phyloP scores from a whole-genome alignment of 2,888 invertebrate genomes.

The Acrobasis repandana region DNA sequence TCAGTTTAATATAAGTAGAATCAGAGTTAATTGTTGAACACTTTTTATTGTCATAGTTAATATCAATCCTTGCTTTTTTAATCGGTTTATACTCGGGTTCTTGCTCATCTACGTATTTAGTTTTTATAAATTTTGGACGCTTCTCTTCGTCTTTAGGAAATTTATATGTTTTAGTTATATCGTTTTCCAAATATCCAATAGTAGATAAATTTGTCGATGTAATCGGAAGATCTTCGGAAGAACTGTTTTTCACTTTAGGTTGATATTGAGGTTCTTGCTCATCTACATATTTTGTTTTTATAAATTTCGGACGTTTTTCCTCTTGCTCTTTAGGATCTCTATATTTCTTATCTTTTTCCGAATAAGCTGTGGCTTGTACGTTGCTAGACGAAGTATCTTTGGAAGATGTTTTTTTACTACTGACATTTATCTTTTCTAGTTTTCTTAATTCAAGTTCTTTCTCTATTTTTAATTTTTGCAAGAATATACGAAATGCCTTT shows the following conservation, averaged over 20 bases:
- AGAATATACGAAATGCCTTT: neutral
- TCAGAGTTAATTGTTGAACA: neutral
- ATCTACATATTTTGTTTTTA: neutral
- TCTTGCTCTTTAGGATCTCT: constrained; percentile 2
- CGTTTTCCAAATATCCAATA: too few species aligned
- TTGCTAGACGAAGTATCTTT: neutral
- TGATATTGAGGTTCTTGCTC: neutral
- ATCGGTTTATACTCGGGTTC: neutral
- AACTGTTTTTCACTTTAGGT: constrained; percentile 26
- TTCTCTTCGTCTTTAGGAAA: neutral
- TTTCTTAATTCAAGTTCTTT: neutral
- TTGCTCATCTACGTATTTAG: constrained; percentile 7
- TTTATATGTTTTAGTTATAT: too few species aligned
- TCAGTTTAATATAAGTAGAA: neutral
- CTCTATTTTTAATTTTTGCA: neutral
- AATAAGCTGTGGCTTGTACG: neutral
- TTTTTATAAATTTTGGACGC: neutral
- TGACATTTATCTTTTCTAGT: neutral
- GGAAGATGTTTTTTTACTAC: neutral
- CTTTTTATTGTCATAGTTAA: neutral
- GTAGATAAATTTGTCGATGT: too few species aligned
- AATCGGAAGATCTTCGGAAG: constrained; percentile 32
- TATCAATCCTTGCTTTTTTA: neutral
- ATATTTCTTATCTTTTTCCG: neutral
- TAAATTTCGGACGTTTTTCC: neutral